Evolutionary conservation across 2,888 invertebrate genomes (phyloP).

Genomic region (Torymus tubicola): DNA sequence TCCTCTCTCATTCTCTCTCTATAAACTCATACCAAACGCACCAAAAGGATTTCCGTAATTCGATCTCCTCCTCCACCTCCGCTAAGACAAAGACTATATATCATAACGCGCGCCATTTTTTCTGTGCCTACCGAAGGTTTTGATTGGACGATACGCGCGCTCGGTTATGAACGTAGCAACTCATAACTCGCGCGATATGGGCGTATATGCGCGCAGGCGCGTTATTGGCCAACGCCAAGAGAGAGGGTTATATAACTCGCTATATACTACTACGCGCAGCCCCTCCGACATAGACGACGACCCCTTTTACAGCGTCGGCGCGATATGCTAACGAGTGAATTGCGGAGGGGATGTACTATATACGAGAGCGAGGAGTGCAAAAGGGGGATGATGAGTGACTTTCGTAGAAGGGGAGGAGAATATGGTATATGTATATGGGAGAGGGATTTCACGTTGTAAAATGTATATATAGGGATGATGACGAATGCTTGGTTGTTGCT

Average conservation of each 20-base stretch:
- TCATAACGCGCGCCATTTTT: constrained; percentile 72
- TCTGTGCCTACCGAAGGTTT: constrained; percentile 71
- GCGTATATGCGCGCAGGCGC: constrained; percentile 52
- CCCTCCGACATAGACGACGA: constrained; percentile 40
- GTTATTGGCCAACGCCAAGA: constrained; percentile 70
- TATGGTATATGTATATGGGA: too few species aligned
- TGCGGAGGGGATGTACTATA: constrained; percentile 62
- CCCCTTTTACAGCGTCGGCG: constrained; percentile 59
- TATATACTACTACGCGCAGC: background rate
- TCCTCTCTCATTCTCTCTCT: background rate
- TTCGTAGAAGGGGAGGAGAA: too few species aligned
- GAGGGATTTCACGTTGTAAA: too few species aligned
- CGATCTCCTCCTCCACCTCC: constrained; percentile 47
- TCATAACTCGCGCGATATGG: constrained; percentile 28
- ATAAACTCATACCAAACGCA: background rate
- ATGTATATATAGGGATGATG: too few species aligned
- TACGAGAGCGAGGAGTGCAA: background rate
- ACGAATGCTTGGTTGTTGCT: too few species aligned
- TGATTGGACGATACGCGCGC: constrained; percentile 66
- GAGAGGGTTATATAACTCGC: constrained; percentile 67
- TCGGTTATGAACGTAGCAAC: constrained; percentile 24
- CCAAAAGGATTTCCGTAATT: constrained; percentile 66
- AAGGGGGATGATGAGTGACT: too few species aligned
- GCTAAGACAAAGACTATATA: constrained; percentile 64
- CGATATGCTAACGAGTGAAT: constrained; percentile 74